Percentiles rank a stretch among this genome's conserved stretches.
These are phyloP conservation scores for Bugula neritina DNA, from an alignment of 2,888 invertebrate genomes.

Conservation along the genomic window DNA sequence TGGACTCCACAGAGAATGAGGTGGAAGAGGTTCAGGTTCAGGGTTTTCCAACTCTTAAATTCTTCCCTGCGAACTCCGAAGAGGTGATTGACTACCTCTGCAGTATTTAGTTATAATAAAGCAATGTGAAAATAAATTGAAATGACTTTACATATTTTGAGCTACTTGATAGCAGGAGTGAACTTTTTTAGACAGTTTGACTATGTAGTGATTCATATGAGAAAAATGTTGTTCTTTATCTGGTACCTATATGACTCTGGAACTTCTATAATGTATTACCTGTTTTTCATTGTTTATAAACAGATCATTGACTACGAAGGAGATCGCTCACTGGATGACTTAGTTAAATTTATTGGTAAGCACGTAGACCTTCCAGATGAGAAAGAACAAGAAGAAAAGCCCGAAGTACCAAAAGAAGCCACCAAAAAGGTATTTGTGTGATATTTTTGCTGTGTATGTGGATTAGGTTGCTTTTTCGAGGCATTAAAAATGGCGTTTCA, in stretches of 20 bases:
- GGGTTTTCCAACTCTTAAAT: conserved; percentile 63
- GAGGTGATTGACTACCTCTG: conserved; percentile 59
- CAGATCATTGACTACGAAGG: conserved; percentile 80
- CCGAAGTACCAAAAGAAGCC: not conserved
- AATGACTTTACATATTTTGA: no score
- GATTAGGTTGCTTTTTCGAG: not conserved
- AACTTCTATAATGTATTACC: no score
- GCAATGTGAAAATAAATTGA: no score
- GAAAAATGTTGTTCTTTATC: no score
- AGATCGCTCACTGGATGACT: conserved; percentile 85
- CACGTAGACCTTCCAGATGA: conserved; percentile 62
- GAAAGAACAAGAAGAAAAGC: not conserved
- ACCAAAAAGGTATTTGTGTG: not conserved
- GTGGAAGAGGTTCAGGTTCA: conserved; percentile 88
- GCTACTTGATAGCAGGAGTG: no score
- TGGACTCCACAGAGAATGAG: conserved; percentile 97
- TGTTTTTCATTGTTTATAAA: conserved; percentile 8
- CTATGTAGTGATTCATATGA: no score
- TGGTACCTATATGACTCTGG: no score
- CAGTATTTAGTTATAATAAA: not conserved
- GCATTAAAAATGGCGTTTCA: no score
- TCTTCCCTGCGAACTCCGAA: conserved; percentile 87
- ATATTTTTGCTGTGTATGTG: not conserved
- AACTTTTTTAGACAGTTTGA: no score
- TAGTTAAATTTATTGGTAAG: conserved; percentile 86